Conservation (phyloP, 2,888 invertebrate species). For the Watsonalla binaria region DNA sequence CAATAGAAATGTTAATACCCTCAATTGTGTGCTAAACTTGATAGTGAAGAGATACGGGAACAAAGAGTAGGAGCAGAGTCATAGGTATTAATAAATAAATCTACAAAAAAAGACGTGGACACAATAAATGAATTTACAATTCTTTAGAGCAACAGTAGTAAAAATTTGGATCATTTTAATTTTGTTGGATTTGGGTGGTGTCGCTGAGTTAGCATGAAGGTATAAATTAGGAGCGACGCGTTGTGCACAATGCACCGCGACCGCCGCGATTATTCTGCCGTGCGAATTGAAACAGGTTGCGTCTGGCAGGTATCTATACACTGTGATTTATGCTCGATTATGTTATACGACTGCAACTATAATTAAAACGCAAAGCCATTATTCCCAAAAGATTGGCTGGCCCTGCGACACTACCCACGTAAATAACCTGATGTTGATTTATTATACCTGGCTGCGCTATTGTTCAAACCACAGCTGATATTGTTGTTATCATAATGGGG, state of each 20-base stretch:
- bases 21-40: slow-evolving; percentile 70
- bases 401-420: slow-evolving; percentile 58
- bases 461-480: slow-evolving; percentile 12
- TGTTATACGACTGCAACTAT: slow-evolving; percentile 62
- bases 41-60: slow-evolving; percentile 50
- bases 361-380: slow-evolving; percentile 71
- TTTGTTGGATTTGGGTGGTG: slow-evolving; percentile 51
- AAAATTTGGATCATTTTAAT: slow-evolving; percentile 51
- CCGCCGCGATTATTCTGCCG: slow-evolving; percentile 53
- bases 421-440: slow-evolving; percentile 49
- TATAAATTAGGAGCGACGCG: slow-evolving; percentile 68
- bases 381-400: slow-evolving; percentile 52
- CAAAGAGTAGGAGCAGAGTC: slow-evolving; percentile 52
- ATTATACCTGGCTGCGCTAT: slow-evolving; percentile 41
- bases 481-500: background rate
- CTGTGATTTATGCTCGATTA: slow-evolving; percentile 73
- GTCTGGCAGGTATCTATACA: slow-evolving; percentile 72
- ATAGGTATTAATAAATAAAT: slow-evolving; percentile 56
- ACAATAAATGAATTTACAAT: slow-evolving; percentile 57
- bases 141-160: slow-evolving; percentile 50
- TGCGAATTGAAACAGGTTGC: slow-evolving; percentile 77
- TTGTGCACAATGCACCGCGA: slow-evolving; percentile 49
- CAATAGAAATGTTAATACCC: slow-evolving; percentile 69
- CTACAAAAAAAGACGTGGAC: slow-evolving; percentile 53
- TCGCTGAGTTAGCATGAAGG: slow-evolving; percentile 69